Conservation (phyloP, 2,888 invertebrate species). For the Arctia plantaginis region DNA sequence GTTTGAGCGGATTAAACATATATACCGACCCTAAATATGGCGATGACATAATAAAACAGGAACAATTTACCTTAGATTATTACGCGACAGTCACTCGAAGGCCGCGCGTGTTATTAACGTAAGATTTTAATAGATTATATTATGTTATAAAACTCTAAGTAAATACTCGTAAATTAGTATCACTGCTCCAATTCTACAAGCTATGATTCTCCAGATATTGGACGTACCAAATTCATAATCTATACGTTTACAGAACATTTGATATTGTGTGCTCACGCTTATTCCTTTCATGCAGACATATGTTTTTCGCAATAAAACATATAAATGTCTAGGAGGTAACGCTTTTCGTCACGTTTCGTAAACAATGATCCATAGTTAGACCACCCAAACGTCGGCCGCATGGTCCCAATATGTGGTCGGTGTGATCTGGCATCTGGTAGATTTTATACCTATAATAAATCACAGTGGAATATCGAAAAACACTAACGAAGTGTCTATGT, state of each 20-base stretch:
- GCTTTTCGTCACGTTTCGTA: constrained; percentile 55
- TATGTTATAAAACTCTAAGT: constrained; percentile 27
- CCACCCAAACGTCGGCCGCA: constrained; percentile 69
- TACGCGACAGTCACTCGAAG: constrained; percentile 17
- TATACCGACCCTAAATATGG: constrained; percentile 21
- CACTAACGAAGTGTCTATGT: constrained; percentile 72
- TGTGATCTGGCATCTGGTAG: constrained; percentile 72
- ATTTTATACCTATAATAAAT: constrained; percentile 81
- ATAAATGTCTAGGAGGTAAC: constrained; percentile 44
- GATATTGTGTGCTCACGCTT: constrained; percentile 35
- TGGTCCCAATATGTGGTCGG: constrained; percentile 63
- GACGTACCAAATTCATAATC: constrained; percentile 24
- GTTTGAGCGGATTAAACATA: constrained; percentile 49
- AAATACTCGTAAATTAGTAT: constrained; percentile 24
- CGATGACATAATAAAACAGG: constrained; percentile 36
- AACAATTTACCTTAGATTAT: constrained; percentile 23
- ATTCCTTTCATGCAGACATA: constrained; percentile 31
- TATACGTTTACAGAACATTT: constrained; percentile 29
- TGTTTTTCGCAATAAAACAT: constrained; percentile 55
- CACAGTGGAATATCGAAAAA: constrained; percentile 71
- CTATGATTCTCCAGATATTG: constrained; percentile 27
- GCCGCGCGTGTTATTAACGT: constrained; percentile 21
- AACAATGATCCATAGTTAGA: constrained; percentile 66
- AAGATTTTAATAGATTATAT: constrained; percentile 34
- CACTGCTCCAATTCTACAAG: constrained; percentile 22